phyloP scores from a whole-genome alignment of 2,797 vertebrate genomes.

The Halcyon badia region DNA sequence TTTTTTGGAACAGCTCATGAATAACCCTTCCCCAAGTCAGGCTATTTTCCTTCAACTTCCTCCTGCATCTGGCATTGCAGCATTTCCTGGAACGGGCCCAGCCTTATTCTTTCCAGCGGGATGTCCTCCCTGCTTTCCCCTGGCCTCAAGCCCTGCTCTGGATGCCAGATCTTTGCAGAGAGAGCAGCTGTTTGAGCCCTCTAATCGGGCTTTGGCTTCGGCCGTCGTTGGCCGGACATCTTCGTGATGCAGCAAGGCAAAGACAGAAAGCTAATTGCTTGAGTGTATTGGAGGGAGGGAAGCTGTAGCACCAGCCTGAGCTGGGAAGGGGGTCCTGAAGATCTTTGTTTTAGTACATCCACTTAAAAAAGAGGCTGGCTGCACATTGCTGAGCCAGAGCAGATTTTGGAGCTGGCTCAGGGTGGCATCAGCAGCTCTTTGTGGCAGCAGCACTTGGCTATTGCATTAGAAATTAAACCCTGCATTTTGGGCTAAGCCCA shows the following conservation, averaged over 20 bases:
- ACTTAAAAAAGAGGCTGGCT: conserved; percentile 8
- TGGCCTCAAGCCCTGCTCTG: not conserved
- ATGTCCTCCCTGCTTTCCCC: conserved; percentile 24
- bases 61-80: not conserved
- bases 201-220: not conserved
- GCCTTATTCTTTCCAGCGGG: conserved; percentile 9
- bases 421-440: not conserved
- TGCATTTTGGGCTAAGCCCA: not conserved
- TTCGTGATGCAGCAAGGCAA: fast-evolving
- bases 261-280: not conserved
- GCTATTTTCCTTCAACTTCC: not conserved
- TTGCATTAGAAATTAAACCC: not conserved
- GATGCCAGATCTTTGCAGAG: conserved; percentile 49
- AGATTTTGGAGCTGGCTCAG: not conserved
- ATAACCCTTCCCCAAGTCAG: not conserved
- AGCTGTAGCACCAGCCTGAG: not conserved
- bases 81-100: not conserved
- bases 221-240: not conserved
- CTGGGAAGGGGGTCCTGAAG: not conserved
- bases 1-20: not conserved
- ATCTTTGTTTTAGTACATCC: not conserved
- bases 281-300: fast-evolving
- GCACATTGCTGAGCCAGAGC: not conserved
- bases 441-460: not conserved
- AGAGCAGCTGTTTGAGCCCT: conserved; percentile 53